Conservation (phyloP, 2,888 invertebrate species). For the Thalpophila matura region DNA sequence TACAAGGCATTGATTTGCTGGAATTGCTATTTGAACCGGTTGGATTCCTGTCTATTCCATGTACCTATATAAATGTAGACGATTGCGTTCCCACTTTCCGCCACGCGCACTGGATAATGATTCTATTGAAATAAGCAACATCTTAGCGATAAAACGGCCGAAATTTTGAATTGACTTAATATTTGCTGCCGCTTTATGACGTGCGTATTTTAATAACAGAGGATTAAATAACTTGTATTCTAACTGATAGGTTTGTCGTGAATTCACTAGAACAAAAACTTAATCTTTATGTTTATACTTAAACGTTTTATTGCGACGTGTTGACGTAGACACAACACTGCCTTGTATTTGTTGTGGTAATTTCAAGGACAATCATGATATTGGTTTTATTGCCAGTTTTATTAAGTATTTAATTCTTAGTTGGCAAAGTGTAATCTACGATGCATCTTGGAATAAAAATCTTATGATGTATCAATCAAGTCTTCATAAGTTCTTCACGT, state of each 20-base stretch:
- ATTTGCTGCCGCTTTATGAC: neutral
- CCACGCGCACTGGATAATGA: slow-evolving; percentile 61
- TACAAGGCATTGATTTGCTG: slow-evolving; percentile 79
- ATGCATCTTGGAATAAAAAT: slow-evolving; percentile 15
- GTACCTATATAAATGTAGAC: slow-evolving; percentile 67
- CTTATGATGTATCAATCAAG: slow-evolving; percentile 5
- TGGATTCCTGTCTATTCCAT: slow-evolving; percentile 72
- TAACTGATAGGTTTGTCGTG: neutral
- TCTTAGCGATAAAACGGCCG: slow-evolving; percentile 3
- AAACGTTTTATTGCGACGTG: slow-evolving; percentile 8
- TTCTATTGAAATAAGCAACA: slow-evolving; percentile 42
- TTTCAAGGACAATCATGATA: slow-evolving; percentile 27
- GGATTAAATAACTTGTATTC: neutral
- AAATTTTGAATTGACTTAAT: slow-evolving; percentile 23
- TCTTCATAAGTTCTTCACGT: slow-evolving; percentile 24
- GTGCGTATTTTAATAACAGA: neutral
- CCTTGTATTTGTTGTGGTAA: slow-evolving; percentile 8
- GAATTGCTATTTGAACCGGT: slow-evolving; percentile 82
- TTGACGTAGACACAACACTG: slow-evolving; percentile 8
- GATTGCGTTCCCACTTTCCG: slow-evolving; percentile 75
- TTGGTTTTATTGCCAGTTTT: slow-evolving; percentile 15
- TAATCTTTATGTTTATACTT: slow-evolving; percentile 1
- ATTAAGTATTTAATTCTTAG: neutral
- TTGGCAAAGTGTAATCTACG: neutral
- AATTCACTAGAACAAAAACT: neutral